Evolutionary conservation across 2,888 invertebrate genomes (phyloP), one percentile per base, ranked within the genome.

Genomic region (Cryptus viduatorius): DNA sequence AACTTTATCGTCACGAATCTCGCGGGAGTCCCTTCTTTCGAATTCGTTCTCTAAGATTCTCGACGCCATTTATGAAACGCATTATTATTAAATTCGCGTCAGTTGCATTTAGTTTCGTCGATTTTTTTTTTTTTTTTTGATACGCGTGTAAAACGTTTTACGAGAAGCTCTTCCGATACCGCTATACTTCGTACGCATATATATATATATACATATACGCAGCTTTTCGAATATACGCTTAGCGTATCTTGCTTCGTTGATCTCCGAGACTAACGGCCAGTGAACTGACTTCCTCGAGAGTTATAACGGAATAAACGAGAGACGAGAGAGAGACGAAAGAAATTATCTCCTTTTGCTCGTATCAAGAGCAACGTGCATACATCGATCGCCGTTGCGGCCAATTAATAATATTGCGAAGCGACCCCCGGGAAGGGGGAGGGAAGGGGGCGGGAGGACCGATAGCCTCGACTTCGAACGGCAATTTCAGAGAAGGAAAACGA

Each of bases 1-100:
- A 82, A 82, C 79, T 82, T 69, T 69, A 76, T 73, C 78, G 59
- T 16, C 71, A 79, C 65, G 79, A 82, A 87, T 75, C 83, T 86
- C 44, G 5, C 5, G 16, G 53, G 24, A 14, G 37, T 37, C 53
- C 31, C 4, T 24, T 8, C 8, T 10, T 19, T 53, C 53, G 0
- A 3, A 19, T 10, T 56, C 19, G 10, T 19, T 24, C 1, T 19
- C 56, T 53, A n/a, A n/a, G n/a, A n/a, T 19, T 16, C 19, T 16
- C 16, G 0, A 1, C 7, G 19, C 56, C 4, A 37, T 37, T 37
- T 37, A 4, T 24, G 0, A 10, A 2, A 56, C 10, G 12, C 3
- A 3, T 4, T 1, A 19, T 56, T 19, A 19, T 16, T 53, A 19
- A 53, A 31, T 68, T 12, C n/a, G 56, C 16, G 42, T 14, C 29